These are phyloP conservation scores for Anastatus disparis DNA, from an alignment of 1,140 invertebrate species.

Conservation along the genomic window DNA sequence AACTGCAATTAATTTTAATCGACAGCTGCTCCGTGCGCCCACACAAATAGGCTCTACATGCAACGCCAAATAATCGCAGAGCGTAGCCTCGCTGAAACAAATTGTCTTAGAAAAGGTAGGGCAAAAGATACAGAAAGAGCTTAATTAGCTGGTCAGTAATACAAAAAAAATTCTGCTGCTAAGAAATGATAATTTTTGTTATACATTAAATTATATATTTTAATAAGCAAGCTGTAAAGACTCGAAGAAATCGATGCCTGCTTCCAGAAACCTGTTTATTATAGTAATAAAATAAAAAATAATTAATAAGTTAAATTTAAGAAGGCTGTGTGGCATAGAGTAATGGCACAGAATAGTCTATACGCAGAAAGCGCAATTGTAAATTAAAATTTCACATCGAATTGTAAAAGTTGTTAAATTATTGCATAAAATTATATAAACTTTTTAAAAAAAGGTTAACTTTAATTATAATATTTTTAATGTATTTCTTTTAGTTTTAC, in stretches of 20 bases:
- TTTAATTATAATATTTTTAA: no score
- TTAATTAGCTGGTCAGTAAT: constrained; percentile 49
- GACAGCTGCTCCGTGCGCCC: constrained; percentile 66
- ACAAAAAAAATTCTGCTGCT: constrained; percentile 37
- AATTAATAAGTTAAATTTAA: constrained; percentile 32
- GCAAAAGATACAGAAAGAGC: constrained; percentile 33
- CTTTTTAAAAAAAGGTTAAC: neutral
- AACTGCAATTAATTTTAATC: constrained; percentile 45
- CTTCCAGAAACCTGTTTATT: constrained; percentile 60
- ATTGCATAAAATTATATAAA: no score
- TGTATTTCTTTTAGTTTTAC: no score
- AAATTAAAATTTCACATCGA: constrained; percentile 5
- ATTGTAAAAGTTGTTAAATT: no score
- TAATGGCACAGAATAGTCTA: neutral
- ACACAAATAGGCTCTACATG: constrained; percentile 64
- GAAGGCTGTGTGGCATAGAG: constrained; percentile 12
- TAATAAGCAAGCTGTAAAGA: constrained; percentile 61
- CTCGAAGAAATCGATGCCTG: constrained; percentile 58
- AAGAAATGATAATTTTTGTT: constrained; percentile 25
- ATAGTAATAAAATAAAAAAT: constrained; percentile 52
- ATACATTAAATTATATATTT: constrained; percentile 41
- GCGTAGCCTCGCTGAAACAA: constrained; percentile 65
- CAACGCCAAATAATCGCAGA: constrained; percentile 65
- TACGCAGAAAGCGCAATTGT: constrained; percentile 12
- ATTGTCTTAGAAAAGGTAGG: constrained; percentile 57